Percentiles rank a stretch among this genome's conserved stretches.
These are phyloP conservation scores for Pinctada fucata DNA, from an alignment of 2,888 invertebrate species.

Conservation along the genomic window DNA sequence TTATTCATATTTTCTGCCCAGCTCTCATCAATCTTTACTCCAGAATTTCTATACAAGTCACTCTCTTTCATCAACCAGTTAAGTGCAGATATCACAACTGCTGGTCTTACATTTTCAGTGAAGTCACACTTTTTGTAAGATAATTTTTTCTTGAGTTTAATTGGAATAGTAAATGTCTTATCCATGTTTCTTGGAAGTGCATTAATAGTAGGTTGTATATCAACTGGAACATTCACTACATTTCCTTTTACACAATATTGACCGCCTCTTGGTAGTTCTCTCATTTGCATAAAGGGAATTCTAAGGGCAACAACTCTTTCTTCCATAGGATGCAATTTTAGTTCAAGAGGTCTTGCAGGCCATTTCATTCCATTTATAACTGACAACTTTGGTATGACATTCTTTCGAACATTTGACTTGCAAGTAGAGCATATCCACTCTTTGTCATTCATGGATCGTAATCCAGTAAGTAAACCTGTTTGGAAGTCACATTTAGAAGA, in stretches of 20 bases:
- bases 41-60: neutral
- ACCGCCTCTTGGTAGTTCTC: no score
- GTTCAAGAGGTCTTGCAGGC: neutral
- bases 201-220: neutral
- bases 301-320: no score
- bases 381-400: neutral
- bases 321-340: slow-evolving; percentile 2
- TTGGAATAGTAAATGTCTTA: slow-evolving; percentile 5
- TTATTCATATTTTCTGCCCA: neutral
- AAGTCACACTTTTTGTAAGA: no score
- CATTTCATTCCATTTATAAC: neutral
- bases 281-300: no score
- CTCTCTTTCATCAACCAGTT: slow-evolving; percentile 9
- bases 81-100: neutral
- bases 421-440: slow-evolving; percentile 31
- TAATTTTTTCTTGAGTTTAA: slow-evolving; percentile 1
- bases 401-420: neutral
- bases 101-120: neutral
- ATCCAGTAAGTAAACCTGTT: slow-evolving; percentile 10
- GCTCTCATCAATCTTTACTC: neutral
- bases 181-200: neutral
- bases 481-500: neutral
- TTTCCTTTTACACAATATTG: no score
- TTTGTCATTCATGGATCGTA: slow-evolving; percentile 16
- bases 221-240: neutral